Evolutionary conservation across 2,888 invertebrate genomes (phyloP), one percentile per base, ranked within the genome.

Genomic region (Theretra japonica): DNA sequence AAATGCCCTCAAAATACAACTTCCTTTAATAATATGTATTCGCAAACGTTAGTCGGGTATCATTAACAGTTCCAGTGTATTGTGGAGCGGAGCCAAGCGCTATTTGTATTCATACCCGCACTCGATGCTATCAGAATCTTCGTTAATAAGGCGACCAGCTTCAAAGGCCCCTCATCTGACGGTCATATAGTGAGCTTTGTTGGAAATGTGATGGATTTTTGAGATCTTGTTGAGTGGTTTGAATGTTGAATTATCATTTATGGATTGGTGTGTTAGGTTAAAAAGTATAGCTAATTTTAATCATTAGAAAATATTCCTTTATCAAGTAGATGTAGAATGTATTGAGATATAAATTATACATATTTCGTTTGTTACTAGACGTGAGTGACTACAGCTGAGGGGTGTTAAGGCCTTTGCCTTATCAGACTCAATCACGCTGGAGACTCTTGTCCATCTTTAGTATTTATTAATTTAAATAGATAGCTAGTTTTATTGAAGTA

Each of bases 21-120:
- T 65, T 65, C n/a, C 62, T 41, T 62, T n/a, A 15, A 62, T 65
- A 65, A 15, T 65, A 62, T n/a, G 62, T 65, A 65, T 48, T 65
- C 41, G 15, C 65, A 8, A 48, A 23, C 33, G 48, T 48, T 65
- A 15, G 21, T 19, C 8, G 7, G 60, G 48, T 65, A 23, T 65
- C 65, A 65, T 65, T 65, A 65, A 65, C 48, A 48, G 65, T 48
- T 41, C 23, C 65, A 23, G 21, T 48, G 23, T 65, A 65, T 48
- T 65, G 65, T 65, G 65, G 65, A 65, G 23, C 23, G 23, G 41
- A 48, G 65, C 23, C 65, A 65, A 65, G 23, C 17, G 65, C 48
- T 48, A 65, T 65, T 65, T 65, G 65, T 65, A 65, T 65, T 48
- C 41, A 65, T 48, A 65, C 41, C 65, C 48, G n/a, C 33, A 33